A percentile compares a stretch with the other conserved stretches of the same genome.
phyloP scores from a whole-genome alignment of 2,797 vertebrate genomes.

The Salmo trutta region DNA sequence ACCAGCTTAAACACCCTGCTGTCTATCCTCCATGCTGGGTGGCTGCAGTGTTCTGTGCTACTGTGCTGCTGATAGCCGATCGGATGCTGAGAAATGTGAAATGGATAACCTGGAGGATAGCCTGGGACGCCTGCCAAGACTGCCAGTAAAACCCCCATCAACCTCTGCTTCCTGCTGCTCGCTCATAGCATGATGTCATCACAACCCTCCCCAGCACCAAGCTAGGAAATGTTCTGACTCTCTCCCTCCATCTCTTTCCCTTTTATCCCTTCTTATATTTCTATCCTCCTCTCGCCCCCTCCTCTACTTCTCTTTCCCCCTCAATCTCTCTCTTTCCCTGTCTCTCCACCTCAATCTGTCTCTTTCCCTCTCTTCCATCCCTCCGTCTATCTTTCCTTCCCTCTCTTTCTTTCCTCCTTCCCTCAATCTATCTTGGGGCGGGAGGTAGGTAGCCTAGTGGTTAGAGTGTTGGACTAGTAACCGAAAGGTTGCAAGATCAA shows the following conservation, averaged over 20 bases:
- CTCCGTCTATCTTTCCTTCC: not conserved
- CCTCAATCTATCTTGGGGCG: no score
- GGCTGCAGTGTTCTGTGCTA: not conserved
- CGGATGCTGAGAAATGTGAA: not conserved
- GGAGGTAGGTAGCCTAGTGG: no score
- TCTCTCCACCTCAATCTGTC: not conserved
- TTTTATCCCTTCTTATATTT: no score
- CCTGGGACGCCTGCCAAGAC: not conserved
- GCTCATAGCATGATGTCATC: not conserved
- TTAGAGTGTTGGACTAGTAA: no score
- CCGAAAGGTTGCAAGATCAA: no score
- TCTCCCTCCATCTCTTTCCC: not conserved
- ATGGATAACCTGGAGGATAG: conserved; percentile 5
- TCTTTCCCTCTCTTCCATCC: not conserved
- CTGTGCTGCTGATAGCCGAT: not conserved
- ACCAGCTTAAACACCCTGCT: not conserved
- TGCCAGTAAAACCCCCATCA: conserved; percentile 7
- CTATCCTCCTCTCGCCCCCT: not conserved
- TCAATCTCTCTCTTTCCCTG: not conserved
- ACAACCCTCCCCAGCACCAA: not conserved
- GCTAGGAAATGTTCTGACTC: not conserved
- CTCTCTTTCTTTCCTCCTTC: not conserved
- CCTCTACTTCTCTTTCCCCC: no score
- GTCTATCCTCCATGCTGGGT: conserved; percentile 1
- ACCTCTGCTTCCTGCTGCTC: not conserved